Base-by-base conservation (phyloP, 2,797 vertebrate genomes). In the Pangasius krempfi region DNA sequence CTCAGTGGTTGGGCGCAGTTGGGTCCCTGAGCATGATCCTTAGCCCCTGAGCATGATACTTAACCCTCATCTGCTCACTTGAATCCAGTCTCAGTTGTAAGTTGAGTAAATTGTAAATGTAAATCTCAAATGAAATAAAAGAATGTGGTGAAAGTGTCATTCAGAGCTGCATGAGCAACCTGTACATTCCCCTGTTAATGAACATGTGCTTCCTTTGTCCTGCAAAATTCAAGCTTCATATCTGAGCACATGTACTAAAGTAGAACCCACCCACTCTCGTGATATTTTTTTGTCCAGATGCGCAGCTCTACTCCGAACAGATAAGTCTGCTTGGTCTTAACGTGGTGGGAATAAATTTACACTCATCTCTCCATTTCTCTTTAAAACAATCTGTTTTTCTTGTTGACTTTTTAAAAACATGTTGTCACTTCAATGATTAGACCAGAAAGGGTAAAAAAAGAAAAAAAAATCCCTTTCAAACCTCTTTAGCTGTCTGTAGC, bases 31-130 rank as follows among this genome's bases (percentile, higher is more conserved):
- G 75, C 47, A 78, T 50, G 75, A 78, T n/a, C 44, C 73, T 76
- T 50, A 76, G 27, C 73, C 44, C 44, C n/a, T 76, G 73, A 76
- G 73, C 73, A 76, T 47, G 73, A 76, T 16, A 44, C 44, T 76
- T 50, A 14, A 78, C 27, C 75, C 27, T 14, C 27, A 30, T n/a
- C 2, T 18, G 47, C 47, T 30, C 27, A 78, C 44, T 47, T 76
- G 73, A 73, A 47, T 75, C 25, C 22, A 50, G 44, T 47, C 40
- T 13, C 40, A 50, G 12, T 25, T 75, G 44, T 47, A 75, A 75
- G 12, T 50, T 16, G 27, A n/a, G n/a, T n/a, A n/a, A n/a, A n/a
- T n/a, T n/a, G n/a, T n/a, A n/a, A n/a, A 78, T 52, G 27, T 78
- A n/a, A n/a, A 52, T 78, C 14, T 25, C 37, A 70, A 70, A 33